A percentile compares a stretch with the other conserved stretches of the same genome.
Conservation (phyloP, 2,113 vertebrate species). For the Cyanistes caeruleus region DNA sequence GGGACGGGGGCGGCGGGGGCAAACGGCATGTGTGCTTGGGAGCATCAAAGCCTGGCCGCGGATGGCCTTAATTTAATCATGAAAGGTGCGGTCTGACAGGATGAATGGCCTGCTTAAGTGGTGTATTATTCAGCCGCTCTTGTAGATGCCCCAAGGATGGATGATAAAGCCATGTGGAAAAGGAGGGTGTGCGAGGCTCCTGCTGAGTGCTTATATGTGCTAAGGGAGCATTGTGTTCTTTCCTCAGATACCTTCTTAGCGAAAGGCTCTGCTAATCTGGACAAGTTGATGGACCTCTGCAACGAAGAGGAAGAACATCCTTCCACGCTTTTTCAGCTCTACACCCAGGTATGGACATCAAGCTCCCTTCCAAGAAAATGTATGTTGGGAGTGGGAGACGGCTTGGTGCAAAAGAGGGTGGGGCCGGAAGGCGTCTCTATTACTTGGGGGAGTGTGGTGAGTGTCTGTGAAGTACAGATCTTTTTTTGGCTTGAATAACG, state of each 20-base stretch:
- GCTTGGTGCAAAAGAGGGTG: neutral
- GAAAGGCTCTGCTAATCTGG: conserved; percentile 86
- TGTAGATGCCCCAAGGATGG: rapidly evolving
- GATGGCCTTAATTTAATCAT: rapidly evolving
- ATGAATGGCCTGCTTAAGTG: rapidly evolving
- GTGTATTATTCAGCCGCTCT: rapidly evolving
- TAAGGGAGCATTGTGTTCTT: neutral
- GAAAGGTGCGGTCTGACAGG: neutral
- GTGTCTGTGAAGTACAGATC: neutral
- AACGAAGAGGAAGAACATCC: conserved; percentile 83
- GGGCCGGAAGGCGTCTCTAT: neutral
- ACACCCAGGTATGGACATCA: conserved; percentile 84
- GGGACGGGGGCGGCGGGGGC: neutral
- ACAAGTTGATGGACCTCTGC: conserved; percentile 84
- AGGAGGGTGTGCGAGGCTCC: neutral
- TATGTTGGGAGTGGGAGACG: no score
- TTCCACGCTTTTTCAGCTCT: conserved; percentile 86
- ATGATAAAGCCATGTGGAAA: neutral
- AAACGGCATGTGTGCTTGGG: no score
- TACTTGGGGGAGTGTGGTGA: rapidly evolving
- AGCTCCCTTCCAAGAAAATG: neutral
- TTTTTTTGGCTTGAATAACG: neutral
- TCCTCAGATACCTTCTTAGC: conserved; percentile 87
- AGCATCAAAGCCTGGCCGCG: rapidly evolving
- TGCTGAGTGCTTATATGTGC: neutral